Conservation (phyloP, 2,113 vertebrate species). For the Coregonus clupeaformis region DNA sequence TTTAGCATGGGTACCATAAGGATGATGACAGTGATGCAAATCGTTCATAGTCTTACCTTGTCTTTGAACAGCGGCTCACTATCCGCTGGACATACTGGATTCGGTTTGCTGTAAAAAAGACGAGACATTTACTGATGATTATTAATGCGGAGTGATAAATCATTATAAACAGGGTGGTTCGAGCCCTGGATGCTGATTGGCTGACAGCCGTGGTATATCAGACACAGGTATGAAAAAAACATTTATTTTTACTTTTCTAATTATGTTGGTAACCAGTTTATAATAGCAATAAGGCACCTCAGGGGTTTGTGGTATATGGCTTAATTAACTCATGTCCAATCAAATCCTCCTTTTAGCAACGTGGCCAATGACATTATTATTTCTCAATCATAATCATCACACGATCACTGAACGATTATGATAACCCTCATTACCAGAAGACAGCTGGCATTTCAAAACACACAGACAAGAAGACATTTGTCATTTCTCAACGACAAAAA, state of each 20-base stretch:
- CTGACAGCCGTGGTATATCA: too few relatives aligned
- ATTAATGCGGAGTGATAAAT: too few relatives aligned
- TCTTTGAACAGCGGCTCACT: constrained; percentile 74
- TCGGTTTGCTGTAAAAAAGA: constrained; percentile 56
- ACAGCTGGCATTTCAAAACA: neutral
- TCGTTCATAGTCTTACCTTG: constrained; percentile 63
- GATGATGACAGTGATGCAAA: neutral
- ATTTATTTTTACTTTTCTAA: too few relatives aligned
- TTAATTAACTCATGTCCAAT: neutral
- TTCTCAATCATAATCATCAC: neutral
- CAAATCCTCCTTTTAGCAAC: neutral
- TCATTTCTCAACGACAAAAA: neutral
- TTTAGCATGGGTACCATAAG: neutral
- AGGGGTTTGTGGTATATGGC: too few relatives aligned
- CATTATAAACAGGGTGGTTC: too few relatives aligned
- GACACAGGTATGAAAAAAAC: too few relatives aligned
- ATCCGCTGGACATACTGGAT: constrained; percentile 75
- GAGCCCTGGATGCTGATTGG: too few relatives aligned
- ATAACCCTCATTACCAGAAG: too few relatives aligned
- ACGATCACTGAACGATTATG: neutral
- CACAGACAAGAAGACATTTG: neutral
- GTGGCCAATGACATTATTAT: neutral
- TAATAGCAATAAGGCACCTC: too few relatives aligned
- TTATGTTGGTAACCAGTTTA: too few relatives aligned
- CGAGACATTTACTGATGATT: too few relatives aligned